phyloP scores from a whole-genome alignment of 2,888 invertebrate species.

The Lottia scabra region DNA sequence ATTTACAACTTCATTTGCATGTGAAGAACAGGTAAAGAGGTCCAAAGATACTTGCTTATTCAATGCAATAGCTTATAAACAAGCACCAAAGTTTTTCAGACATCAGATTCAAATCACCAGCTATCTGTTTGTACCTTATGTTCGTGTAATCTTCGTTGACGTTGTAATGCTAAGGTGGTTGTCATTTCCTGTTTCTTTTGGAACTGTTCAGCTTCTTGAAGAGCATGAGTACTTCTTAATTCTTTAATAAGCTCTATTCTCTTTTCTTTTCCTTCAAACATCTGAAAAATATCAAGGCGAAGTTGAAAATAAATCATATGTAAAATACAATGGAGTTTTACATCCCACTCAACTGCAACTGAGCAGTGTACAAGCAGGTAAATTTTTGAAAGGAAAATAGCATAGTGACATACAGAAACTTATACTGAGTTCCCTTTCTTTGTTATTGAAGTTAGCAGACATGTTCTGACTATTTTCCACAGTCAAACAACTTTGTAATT shows the following conservation, averaged over 20 bases:
- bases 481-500: too few species aligned
- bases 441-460: too few species aligned
- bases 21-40: too few species aligned
- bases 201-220: slow-evolving; percentile 74
- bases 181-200: slow-evolving; percentile 64
- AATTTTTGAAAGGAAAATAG: background rate
- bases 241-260: slow-evolving; percentile 80
- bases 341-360: background rate
- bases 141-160: slow-evolving; percentile 65
- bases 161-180: slow-evolving; percentile 64
- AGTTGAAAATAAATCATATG: too few species aligned
- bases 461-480: too few species aligned
- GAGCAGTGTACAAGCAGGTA: background rate
- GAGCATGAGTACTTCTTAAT: slow-evolving; percentile 76
- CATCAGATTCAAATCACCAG: too few species aligned
- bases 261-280: slow-evolving; percentile 79
- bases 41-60: too few species aligned
- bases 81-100: too few species aligned
- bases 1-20: too few species aligned
- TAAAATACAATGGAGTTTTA: background rate
- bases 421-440: too few species aligned
- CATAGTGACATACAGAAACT: too few species aligned
- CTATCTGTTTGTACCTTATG: slow-evolving; percentile 55
- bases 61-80: too few species aligned
- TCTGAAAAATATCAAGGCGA: slow-evolving; percentile 69